Base-by-base conservation (phyloP, 2,797 vertebrate species). In the Eulemur coronatus region DNA sequence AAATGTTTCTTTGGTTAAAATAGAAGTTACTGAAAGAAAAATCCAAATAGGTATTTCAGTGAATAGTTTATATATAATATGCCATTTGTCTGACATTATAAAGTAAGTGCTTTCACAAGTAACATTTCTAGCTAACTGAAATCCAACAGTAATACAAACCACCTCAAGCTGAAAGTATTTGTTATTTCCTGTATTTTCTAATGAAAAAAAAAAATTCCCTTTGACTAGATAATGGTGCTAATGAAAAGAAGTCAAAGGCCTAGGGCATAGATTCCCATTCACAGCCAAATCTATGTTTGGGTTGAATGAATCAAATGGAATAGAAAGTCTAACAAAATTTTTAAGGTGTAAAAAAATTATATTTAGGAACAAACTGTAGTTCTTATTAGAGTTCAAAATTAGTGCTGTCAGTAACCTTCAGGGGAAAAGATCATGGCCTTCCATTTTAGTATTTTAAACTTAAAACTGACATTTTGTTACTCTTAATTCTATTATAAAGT, bases 11-110 rank as follows among this genome's bases (percentile, higher is more conserved):
- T 55, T 84, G 61, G 69, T 73, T 61, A 89, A 75, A 95, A 84
- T 67, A 55, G 2, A 91, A 50, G 59, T 84, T 65, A 89, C 2
- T 93, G 35, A 91, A 93, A 95, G 75, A 95, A 80, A 94, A 95
- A 89, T 43, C 38, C 61, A 75, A 70, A 35, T 85, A 69, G 12
- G 18, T 9, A 69, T 81, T 82, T 78, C 18, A 67, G 52, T 52
- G 73, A 86, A n/a, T 43, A 63, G 38, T 35, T 48, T 69, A 67
- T 55, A 30, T 50, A 52, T 33, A 84, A 79, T 78, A 82, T 1
- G 18, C 87, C 33, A 89, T 72, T 48, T 82, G 46, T 65, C 63
- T 76, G 57, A 70, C 35, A 35, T 80, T 84, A 84, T 38, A 75
- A n/a, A 73, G 43, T 79, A 63, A 78, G 26, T 7, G 3, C 17